These are phyloP conservation scores for Gasterosteus aculeatus DNA, from an alignment of 2,113 vertebrate genomes.

Conservation along the genomic window DNA sequence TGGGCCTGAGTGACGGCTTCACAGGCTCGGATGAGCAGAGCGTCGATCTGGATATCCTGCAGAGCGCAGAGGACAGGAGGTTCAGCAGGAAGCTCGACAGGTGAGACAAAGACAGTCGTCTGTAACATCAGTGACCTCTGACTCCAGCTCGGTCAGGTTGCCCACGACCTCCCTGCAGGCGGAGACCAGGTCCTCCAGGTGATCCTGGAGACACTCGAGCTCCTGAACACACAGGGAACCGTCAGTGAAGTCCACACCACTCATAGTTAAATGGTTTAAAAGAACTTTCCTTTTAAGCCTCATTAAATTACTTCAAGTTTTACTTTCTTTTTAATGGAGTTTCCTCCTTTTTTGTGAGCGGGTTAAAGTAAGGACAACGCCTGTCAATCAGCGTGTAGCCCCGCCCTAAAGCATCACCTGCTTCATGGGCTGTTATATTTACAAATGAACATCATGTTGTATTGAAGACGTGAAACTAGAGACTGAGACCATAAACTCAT, in stretches of 20 bases:
- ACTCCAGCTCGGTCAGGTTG: conserved; percentile 95
- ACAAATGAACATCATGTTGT: too few species aligned
- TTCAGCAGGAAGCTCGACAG: neutral
- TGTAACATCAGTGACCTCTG: conserved; percentile 71
- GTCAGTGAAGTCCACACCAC: neutral
- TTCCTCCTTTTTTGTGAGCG: neutral
- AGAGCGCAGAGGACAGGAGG: neutral
- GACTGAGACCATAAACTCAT: too few species aligned
- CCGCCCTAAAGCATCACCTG: too few species aligned
- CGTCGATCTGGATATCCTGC: conserved; percentile 98
- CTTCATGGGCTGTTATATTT: too few species aligned
- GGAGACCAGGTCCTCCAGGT: conserved; percentile 90
- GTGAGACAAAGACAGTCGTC: neutral
- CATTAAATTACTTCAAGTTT: neutral
- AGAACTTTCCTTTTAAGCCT: neutral
- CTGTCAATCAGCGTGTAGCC: too few species aligned
- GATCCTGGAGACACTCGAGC: conserved; percentile 96
- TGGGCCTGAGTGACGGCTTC: conserved; percentile 81
- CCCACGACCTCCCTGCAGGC: conserved; percentile 93
- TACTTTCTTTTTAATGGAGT: neutral
- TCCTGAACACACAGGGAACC: conserved; percentile 74
- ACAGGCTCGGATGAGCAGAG: conserved; percentile 96
- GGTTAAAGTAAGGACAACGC: too few species aligned
- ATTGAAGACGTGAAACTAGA: too few species aligned
- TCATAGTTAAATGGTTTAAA: neutral